phyloP scores from a whole-genome alignment of 1,140 invertebrate species.

The Hermetia illucens region DNA sequence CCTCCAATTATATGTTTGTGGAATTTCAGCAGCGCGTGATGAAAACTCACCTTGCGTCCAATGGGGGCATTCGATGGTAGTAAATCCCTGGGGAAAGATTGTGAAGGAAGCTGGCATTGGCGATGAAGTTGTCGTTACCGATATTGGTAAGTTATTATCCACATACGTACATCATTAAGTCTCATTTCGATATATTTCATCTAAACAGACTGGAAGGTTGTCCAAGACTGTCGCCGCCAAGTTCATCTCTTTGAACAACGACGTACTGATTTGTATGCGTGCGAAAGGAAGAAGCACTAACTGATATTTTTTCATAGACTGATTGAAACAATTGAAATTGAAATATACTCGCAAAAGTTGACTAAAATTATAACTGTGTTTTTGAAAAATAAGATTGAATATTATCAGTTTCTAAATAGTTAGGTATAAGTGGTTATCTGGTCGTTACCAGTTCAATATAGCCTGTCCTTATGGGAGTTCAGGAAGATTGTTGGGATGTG shows the following conservation, averaged over 20 bases:
- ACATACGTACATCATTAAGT: not conserved
- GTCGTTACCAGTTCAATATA: too few species aligned
- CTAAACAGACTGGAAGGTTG: not conserved
- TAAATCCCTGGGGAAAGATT: constrained; percentile 1
- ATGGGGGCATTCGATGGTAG: constrained; percentile 3
- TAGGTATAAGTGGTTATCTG: too few species aligned
- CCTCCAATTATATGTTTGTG: constrained; percentile 1
- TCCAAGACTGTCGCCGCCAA: constrained; percentile 57
- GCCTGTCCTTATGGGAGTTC: too few species aligned
- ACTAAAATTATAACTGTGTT: too few species aligned
- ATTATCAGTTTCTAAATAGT: too few species aligned
- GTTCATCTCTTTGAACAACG: constrained; percentile 62
- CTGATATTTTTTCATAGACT: too few species aligned
- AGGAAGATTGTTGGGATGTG: too few species aligned
- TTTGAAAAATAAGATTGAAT: too few species aligned
- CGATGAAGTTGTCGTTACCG: not conserved
- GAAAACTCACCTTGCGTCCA: not conserved
- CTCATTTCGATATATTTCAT: not conserved
- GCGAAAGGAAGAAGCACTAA: constrained; percentile 19
- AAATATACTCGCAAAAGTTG: too few species aligned
- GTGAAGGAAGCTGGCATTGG: not conserved
- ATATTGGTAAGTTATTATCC: constrained; percentile 1
- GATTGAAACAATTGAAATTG: too few species aligned
- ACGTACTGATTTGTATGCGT: constrained; percentile 64
- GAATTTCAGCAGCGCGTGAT: not conserved